These are phyloP conservation scores for Scolanthus callimorphus DNA, from an alignment of 92 coral and sea anemone genomes.

Conservation along the genomic window DNA sequence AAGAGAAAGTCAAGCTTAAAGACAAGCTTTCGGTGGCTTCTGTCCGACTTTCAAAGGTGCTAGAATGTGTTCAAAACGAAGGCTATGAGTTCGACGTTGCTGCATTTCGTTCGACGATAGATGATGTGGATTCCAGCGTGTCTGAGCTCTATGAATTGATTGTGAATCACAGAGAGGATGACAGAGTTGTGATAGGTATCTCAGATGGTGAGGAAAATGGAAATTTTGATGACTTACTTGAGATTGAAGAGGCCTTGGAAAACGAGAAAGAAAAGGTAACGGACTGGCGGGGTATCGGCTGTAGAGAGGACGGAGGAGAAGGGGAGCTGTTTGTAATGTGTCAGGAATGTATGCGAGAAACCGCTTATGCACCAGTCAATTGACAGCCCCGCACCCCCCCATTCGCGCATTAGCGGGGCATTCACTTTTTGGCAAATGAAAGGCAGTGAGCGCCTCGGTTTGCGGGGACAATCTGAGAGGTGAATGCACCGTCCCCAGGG, in stretches of 20 bases:
- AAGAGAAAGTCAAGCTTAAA: no score
- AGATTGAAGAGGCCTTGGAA: background rate
- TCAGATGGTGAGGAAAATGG: background rate
- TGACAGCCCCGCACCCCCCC: no score
- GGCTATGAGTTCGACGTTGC: background rate
- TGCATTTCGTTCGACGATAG: background rate
- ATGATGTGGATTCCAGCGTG: conserved; percentile 12
- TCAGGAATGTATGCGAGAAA: no score
- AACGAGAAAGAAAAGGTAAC: background rate
- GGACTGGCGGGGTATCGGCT: no score
- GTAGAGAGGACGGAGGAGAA: no score
- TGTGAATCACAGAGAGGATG: conserved; percentile 15
- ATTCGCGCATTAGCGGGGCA: no score
- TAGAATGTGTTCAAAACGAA: conserved; percentile 6
- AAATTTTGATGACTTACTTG: background rate
- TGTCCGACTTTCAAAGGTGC: background rate
- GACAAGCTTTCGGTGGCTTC: conserved; percentile 15
- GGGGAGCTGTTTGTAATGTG: no score
- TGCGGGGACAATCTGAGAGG: no score
- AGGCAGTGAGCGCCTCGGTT: no score
- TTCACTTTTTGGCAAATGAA: no score
- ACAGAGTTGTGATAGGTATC: background rate
- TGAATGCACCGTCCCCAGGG: no score
- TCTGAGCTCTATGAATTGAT: conserved; percentile 27
- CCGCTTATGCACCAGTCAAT: no score